These are phyloP conservation scores for Crotalus horridus DNA, from an alignment of 2,113 vertebrate species.

Conservation along the genomic window DNA sequence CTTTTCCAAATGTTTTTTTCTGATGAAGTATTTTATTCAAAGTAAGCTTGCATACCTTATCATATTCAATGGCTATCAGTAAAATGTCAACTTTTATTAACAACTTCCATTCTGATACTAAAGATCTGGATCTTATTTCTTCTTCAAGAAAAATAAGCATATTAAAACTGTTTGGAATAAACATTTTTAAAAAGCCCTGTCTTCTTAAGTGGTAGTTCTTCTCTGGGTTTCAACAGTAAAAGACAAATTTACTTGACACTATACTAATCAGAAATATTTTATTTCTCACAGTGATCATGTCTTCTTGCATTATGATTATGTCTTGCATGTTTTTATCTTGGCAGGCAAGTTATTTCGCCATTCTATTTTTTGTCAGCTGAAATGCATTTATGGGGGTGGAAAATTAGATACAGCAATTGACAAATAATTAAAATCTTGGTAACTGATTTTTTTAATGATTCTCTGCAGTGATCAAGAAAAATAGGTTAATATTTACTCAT, in stretches of 20 bases:
- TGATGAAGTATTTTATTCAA: conserved; percentile 19
- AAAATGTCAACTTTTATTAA: conserved; percentile 29
- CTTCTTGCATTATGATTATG: not conserved
- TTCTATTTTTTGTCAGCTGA: not conserved
- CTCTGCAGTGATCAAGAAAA: not conserved
- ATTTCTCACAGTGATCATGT: not conserved
- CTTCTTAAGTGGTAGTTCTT: not conserved
- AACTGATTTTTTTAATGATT: conserved; percentile 15
- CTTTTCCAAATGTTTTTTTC: not conserved
- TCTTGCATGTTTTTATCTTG: conserved; percentile 8
- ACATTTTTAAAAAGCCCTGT: not conserved
- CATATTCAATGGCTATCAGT: conserved; percentile 11
- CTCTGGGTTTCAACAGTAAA: not conserved
- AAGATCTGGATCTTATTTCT: not conserved
- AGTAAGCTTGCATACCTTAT: not conserved
- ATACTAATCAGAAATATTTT: conserved; percentile 1
- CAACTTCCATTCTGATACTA: not conserved
- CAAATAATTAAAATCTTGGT: conserved; percentile 8
- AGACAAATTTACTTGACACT: not conserved
- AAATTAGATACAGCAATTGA: conserved; percentile 25
- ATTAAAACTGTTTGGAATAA: conserved; percentile 1
- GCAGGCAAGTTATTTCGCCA: conserved; percentile 10
- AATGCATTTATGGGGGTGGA: conserved; percentile 15
- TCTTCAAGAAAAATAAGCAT: not conserved
- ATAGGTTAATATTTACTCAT: not conserved